Base-by-base conservation (phyloP, 2,113 vertebrate species). In the Neopipo cinnamomea region DNA sequence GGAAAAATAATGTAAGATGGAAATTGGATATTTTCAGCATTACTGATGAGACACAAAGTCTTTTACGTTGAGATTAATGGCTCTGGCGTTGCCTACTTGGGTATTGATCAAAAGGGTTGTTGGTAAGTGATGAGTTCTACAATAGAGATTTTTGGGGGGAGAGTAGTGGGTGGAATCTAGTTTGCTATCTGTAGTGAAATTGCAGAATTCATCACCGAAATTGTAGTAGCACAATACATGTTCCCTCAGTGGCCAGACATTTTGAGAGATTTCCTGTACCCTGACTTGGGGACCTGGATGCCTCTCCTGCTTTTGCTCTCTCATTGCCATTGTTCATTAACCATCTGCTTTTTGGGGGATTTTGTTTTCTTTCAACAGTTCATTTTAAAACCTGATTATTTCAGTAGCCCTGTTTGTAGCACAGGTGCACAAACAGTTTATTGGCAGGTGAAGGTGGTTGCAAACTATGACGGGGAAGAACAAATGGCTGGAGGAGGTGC, bases 391-490 rank as follows among this genome's bases (percentile, higher is more conserved):
- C 21, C 23, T 55, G 76, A 15, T 78, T 71, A 37, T 95, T 84
- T 95, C 68, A 35, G 79, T 50, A 71, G 37, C 65, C 61, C 59
- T 50, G 21, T 73, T 86, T 0, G 0, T 88, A 84, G 72, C 94
- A 74, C 88, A 92, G 83, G 91, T 96, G 91, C 68, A 89, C 50
- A 16, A 71, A 47, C 74, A 66, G 71, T 88, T 86, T 94, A 92
- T 67, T 77, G 86, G 84, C 2, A 3, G 59, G 79, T 88, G 50
- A 83, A 93, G 61, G 85, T 91, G 85, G 62, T 78, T 93, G 53
- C 68, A 74, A 53, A 59, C 23, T 11, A 11, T 67, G 55, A 47
- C 50, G 33, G 42, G 41, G 46, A 89, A 84, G 79, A 93, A 50
- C 23, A 92, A 87, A 88, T 85, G 79, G 84, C 59, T 88, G 42